Evolutionary conservation across 2,113 vertebrate genomes (phyloP), one percentile per base, ranked within the genome.

Genomic region (Tachuris rubrigastra): DNA sequence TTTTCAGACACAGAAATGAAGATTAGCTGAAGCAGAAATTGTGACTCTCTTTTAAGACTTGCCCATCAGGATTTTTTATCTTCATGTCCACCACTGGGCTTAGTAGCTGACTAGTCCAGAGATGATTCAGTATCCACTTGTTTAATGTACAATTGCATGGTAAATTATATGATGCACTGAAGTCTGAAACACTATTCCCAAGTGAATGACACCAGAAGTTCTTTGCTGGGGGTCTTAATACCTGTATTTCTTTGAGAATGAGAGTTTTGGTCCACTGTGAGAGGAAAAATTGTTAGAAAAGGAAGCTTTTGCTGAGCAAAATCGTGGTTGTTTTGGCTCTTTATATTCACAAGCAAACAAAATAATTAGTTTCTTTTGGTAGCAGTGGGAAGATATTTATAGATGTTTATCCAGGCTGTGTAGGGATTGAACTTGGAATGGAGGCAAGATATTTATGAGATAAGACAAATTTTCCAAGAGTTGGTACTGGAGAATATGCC

Each of bases 11-110:
- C 52, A 56, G 33, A 88, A 96, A 59, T 2, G 25, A 62, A 66
- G 92, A 96, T 93, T 86, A 96, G 50, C 88, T 71, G 41, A 75
- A 68, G 84, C 89, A 97, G 95, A 98, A 97, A 95, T 88, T 89
- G 67, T 35, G 59, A 47, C 71, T 84, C 84, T 59, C 49, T 96
- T 96, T 95, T 96, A 94, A 97, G 82, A 82, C 88, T 96, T 95
- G 60, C 47, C 85, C 84, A 66, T 76, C 0, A 66, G 89, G 90
- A 92, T 79, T 95, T 96, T 98, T 96, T 94, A 94, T 95, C 96
- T 96, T 82, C 71, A 23, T 97, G 85, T 91, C 92, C 95, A 92
- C 92, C 88, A 93, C 65, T 65, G 74, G 85, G 63, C 30, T 94
- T 81, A 88, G 83, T 27, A 87, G 50, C 6, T 90, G 77, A 8